A percentile compares a stretch with the other conserved stretches of the same genome.
Evolutionary conservation across 2,797 vertebrate genomes (phyloP).

Genomic region (Cheirogaleus major): DNA sequence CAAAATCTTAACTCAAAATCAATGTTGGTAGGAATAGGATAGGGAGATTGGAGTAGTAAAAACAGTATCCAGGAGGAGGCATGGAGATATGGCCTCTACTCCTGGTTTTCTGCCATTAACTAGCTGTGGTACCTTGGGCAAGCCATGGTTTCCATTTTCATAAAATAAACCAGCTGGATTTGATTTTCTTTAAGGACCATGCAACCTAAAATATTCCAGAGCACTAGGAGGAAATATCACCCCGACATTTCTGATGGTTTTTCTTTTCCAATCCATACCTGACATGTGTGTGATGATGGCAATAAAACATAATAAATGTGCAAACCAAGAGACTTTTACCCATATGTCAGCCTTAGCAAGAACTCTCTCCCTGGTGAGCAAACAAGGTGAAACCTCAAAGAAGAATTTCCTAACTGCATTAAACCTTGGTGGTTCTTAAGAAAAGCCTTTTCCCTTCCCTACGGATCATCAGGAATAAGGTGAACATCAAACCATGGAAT

Average conservation of each 20-base stretch:
- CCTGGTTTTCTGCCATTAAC: background rate
- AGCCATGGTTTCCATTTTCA: background rate
- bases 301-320: background rate
- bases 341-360: background rate
- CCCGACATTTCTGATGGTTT: background rate
- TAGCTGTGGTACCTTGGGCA: background rate
- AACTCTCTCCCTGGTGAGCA: background rate
- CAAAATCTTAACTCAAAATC: background rate
- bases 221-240: background rate
- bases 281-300: background rate
- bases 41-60: background rate
- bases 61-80: background rate
- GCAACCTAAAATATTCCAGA: background rate
- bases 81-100: background rate
- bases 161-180: background rate
- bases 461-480: background rate
- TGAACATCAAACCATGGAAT: fast-evolving
- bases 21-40: background rate
- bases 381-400: background rate
- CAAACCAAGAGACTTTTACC: background rate
- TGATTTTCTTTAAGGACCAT: background rate
- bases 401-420: background rate
- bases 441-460: background rate
- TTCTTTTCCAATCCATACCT: background rate
- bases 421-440: background rate